Conservation (phyloP, 2,888 invertebrate species). For the Conus canariensis region DNA sequence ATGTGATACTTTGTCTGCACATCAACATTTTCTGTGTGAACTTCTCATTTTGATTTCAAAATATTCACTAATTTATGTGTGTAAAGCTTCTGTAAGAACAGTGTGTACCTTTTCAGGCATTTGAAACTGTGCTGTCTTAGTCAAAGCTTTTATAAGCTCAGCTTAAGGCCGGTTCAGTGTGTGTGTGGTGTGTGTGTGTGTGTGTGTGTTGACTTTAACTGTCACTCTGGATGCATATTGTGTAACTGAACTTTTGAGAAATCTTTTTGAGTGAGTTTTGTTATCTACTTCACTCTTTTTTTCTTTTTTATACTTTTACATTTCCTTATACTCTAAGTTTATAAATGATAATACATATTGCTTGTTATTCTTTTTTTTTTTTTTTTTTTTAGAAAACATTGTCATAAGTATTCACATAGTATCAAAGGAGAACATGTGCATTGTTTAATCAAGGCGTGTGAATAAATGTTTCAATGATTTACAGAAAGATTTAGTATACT, state of each 20-base stretch:
- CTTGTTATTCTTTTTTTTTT: neutral
- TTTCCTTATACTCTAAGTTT: neutral
- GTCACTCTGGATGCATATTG: too few relatives aligned
- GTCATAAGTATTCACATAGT: too few relatives aligned
- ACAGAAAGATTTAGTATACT: neutral
- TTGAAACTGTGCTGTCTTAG: neutral
- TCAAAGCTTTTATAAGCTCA: neutral
- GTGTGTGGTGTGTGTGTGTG: neutral
- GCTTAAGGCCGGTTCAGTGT: neutral
- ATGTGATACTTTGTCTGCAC: too few relatives aligned
- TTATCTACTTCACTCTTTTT: neutral
- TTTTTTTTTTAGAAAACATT: too few relatives aligned
- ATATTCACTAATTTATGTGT: too few relatives aligned
- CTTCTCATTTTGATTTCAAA: too few relatives aligned
- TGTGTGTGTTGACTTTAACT: neutral
- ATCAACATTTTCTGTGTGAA: too few relatives aligned
- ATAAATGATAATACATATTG: neutral
- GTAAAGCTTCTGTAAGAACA: too few relatives aligned
- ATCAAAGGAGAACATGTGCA: neutral
- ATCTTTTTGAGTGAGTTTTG: neutral
- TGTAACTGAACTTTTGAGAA: too few relatives aligned
- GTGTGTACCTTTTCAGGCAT: neutral
- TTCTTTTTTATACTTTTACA: neutral
- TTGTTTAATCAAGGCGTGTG: neutral
- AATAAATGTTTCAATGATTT: neutral